Conservation (phyloP, 2,113 vertebrate species). For the Illadopsis cleaveri region DNA sequence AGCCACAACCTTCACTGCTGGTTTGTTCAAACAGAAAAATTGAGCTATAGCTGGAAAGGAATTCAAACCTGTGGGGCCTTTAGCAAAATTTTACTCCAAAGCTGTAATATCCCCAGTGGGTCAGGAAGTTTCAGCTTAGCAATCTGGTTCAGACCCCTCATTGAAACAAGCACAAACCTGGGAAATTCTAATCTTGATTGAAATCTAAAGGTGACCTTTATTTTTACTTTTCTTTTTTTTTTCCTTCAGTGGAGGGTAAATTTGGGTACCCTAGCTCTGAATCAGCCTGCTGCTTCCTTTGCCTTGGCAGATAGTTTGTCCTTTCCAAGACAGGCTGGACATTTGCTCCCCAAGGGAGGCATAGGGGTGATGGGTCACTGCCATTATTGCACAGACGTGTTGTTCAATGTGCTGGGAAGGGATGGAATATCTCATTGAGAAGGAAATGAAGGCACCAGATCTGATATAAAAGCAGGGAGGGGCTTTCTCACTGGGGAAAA, state of each 20-base stretch:
- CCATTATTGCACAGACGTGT: accelerated
- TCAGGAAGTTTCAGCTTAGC: background rate
- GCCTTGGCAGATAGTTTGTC: background rate
- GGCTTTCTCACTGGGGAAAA: background rate
- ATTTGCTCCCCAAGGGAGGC: background rate
- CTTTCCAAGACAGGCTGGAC: background rate
- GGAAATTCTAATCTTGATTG: constrained; percentile 23
- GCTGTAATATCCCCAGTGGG: background rate
- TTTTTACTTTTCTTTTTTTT: background rate
- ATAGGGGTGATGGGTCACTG: background rate
- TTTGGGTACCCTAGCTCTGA: background rate
- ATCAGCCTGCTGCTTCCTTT: background rate
- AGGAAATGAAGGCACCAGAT: background rate
- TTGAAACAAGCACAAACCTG: constrained; percentile 26
- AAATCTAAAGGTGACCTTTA: constrained; percentile 32
- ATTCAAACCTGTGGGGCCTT: background rate
- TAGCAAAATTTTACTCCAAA: background rate
- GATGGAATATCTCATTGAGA: background rate
- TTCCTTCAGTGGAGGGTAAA: background rate
- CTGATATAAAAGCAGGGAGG: background rate
- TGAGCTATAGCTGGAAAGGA: background rate
- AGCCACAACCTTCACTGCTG: background rate
- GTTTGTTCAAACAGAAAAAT: background rate
- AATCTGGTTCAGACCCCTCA: background rate
- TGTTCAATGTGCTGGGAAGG: background rate